Base-by-base conservation (phyloP, 92 coral and sea anemone species). In the Actinernus sp. region DNA sequence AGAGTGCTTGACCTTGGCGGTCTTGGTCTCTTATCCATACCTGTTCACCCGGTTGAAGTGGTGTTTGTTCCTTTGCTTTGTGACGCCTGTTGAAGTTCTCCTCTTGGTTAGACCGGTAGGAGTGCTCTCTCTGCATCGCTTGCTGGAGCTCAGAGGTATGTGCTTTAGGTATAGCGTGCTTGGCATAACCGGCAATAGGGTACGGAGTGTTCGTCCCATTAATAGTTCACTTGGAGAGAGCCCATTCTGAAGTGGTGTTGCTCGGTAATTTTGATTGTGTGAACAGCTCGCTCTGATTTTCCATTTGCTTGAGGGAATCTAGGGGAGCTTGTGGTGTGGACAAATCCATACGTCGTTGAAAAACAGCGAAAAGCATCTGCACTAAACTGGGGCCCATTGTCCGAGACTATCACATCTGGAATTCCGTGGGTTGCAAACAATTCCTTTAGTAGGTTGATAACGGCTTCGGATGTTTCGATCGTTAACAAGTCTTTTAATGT, bases 171-270 rank as follows among this genome's bases (percentile, higher is more conserved):
- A 74, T 40, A 74, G 58, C 19, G 33, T 39, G 26, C 23, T 49
- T 27, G 75, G 82, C 24, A 32, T 73, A 30, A 65, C 69, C 4
- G 81, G 88, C 16, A 73, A 44, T 27, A 58, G 71, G 16, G 72
- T 58, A 25, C 27, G 49, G 24, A 83, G 68, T 24, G 79, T 82
- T 32, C 84, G 84, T 29, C 84, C 90, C 84, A 75, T 76, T 45
- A 83, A 61, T 17, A 79, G 66, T 43, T 61, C 67, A 23, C 63
- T 68, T 2, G 63, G 78, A 2, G 71, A 69, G 32, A 69, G 39
- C 22, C 71, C 79, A 72, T 72, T 72, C 41, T 25, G 62, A 11
- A 60, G 52, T 2, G 68, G 79, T 7, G 70, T 72, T 26, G 79
- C 45, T 44, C 70, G 43, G 79, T 70, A 70, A 14, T 26, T 17